Percentiles rank a stretch among this genome's conserved stretches.
These are phyloP conservation scores for Ceraclea dissimilis DNA, from an alignment of 2,888 invertebrate species.

Conservation along the genomic window DNA sequence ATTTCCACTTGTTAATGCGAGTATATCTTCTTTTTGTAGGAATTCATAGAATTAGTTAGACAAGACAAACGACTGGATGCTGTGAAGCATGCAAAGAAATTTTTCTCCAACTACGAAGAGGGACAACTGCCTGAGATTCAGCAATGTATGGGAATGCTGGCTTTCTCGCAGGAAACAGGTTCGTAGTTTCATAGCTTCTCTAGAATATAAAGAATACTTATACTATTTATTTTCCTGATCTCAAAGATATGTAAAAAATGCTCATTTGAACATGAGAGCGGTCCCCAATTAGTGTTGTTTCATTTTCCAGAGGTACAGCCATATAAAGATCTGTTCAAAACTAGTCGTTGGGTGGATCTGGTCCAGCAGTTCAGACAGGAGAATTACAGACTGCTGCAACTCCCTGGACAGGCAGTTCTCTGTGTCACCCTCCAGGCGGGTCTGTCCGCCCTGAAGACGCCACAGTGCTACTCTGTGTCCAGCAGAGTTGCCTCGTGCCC, in stretches of 20 bases:
- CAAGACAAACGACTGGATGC: slow-evolving; percentile 82
- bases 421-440: slow-evolving; percentile 88
- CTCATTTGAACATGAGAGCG: too few relatives aligned
- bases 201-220: too few relatives aligned
- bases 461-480: slow-evolving; percentile 70
- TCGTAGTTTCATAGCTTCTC: slow-evolving; percentile 14
- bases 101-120: slow-evolving; percentile 81
- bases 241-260: too few relatives aligned
- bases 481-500: slow-evolving; percentile 82
- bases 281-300: too few relatives aligned
- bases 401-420: slow-evolving; percentile 85
- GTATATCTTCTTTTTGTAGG: slow-evolving; percentile 54
- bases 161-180: slow-evolving; percentile 81
- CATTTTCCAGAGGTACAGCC: slow-evolving; percentile 55
- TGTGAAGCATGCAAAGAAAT: slow-evolving; percentile 88
- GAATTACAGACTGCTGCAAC: slow-evolving; percentile 89
- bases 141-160: slow-evolving; percentile 91
- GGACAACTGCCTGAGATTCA: slow-evolving; percentile 82
- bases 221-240: too few relatives aligned
- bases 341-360: slow-evolving; percentile 71
- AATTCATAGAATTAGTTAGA: slow-evolving; percentile 92
- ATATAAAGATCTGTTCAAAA: slow-evolving; percentile 59
- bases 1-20: too few relatives aligned
- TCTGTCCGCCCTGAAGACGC: slow-evolving; percentile 90
- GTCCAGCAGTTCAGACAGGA: slow-evolving; percentile 88